Evolutionary conservation across 30 jellyfish, hydroid and myxozoan species (phyloP).

Genomic region (Phacellophora camtschatica): DNA sequence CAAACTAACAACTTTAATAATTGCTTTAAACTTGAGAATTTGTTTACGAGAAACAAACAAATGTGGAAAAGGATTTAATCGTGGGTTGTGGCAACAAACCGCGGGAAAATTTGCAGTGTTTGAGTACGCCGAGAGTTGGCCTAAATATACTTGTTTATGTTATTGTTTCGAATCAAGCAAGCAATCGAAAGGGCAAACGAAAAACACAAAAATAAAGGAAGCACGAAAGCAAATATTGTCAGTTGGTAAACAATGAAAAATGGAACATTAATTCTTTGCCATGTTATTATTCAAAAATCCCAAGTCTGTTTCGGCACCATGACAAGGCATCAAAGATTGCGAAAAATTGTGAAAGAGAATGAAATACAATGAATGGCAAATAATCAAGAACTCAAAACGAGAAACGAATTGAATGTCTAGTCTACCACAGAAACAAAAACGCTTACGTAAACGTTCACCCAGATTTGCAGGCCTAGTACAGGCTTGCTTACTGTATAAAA

Average conservation of each 20-base stretch:
- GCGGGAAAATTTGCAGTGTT: constrained; percentile 46
- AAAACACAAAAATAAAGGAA: constrained; percentile 27
- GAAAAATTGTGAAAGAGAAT: not conserved
- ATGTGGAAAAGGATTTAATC: too few species aligned
- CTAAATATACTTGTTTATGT: not conserved
- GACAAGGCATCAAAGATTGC: not conserved
- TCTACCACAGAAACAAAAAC: too few species aligned
- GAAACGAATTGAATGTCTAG: too few species aligned
- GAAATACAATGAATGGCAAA: not conserved
- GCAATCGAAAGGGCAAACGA: constrained; percentile 22
- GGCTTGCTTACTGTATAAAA: too few species aligned
- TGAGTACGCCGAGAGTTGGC: constrained; percentile 4
- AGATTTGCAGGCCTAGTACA: too few species aligned
- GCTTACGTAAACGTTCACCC: too few species aligned
- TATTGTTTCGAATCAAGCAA: constrained; percentile 40
- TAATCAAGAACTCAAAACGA: not conserved
- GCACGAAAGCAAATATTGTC: constrained; percentile 27
- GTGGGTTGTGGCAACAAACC: too few species aligned
- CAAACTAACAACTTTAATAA: too few species aligned
- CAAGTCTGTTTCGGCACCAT: not conserved
- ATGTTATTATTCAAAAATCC: not conserved
- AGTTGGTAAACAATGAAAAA: constrained; percentile 5
- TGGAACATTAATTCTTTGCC: constrained; percentile 1
- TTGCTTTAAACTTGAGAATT: too few species aligned
- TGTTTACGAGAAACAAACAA: too few species aligned